Conservation (phyloP, 1,140 invertebrate species). For the Aphelenchoides avenae region DNA sequence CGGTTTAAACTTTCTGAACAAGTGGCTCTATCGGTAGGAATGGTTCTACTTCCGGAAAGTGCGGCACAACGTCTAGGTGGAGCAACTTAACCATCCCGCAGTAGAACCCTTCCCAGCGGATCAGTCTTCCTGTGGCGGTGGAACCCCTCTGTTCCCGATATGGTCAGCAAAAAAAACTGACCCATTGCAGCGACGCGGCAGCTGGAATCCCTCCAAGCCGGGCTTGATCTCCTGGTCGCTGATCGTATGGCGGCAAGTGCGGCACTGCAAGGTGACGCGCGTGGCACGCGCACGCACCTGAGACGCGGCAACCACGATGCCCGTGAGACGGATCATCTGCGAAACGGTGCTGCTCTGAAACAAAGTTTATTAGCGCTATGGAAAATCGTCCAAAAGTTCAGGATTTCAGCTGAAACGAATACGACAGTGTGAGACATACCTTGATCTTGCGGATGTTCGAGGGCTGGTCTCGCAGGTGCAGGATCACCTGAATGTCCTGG, state of each 20-base stretch:
- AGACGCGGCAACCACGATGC: conserved; percentile 88
- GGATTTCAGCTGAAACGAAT: background rate
- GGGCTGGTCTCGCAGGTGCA: conserved; percentile 79
- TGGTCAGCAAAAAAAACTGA: conserved; percentile 68
- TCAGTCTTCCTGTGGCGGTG: too few relatives aligned
- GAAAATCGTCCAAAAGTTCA: conserved; percentile 1
- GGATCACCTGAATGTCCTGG: conserved; percentile 86
- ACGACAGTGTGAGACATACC: conserved; percentile 64
- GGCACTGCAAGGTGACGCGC: conserved; percentile 88
- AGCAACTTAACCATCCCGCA: too few relatives aligned
- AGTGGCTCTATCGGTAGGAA: too few relatives aligned
- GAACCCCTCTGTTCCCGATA: too few relatives aligned
- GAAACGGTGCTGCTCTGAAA: conserved; percentile 83
- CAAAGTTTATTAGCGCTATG: background rate
- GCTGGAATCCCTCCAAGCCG: conserved; percentile 89
- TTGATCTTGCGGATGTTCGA: conserved; percentile 78
- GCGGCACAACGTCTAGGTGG: too few relatives aligned
- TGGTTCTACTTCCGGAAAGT: too few relatives aligned
- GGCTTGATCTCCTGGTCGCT: conserved; percentile 84
- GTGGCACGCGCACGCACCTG: conserved; percentile 90
- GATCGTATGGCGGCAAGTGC: conserved; percentile 82
- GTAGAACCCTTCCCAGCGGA: too few relatives aligned
- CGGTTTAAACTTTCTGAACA: too few relatives aligned
- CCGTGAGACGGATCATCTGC: conserved; percentile 84
- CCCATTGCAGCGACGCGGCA: conserved; percentile 84